Evolutionary conservation across 2,797 vertebrate genomes (phyloP).

Genomic region (Rhinophrynus dorsalis): DNA sequence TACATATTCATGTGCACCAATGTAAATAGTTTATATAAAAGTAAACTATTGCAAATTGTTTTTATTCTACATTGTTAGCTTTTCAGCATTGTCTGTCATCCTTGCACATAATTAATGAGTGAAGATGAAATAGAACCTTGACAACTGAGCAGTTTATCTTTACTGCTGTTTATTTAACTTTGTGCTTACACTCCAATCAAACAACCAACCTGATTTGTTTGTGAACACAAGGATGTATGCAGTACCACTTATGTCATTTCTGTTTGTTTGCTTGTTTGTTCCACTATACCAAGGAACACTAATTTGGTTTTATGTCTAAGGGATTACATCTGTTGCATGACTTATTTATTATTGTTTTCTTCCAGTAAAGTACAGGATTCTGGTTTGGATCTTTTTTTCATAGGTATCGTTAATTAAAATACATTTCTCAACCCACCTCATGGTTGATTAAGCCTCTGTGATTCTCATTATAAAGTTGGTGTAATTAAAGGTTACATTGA

Average conservation of each 20-base stretch:
- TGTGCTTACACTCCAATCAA: constrained; percentile 61
- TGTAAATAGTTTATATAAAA: constrained; percentile 70
- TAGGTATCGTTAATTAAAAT: constrained; percentile 49
- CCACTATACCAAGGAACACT: constrained; percentile 45
- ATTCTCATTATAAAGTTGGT: constrained; percentile 24
- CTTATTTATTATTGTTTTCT: constrained; percentile 34
- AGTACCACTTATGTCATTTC: constrained; percentile 40
- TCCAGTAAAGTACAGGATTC: constrained; percentile 17
- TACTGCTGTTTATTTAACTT: constrained; percentile 61
- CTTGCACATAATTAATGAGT: constrained; percentile 64
- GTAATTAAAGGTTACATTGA: constrained; percentile 37
- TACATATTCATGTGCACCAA: constrained; percentile 73
- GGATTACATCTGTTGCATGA: constrained; percentile 22
- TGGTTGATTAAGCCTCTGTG: background rate
- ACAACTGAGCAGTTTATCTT: constrained; percentile 57
- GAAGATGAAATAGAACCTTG: constrained; percentile 56
- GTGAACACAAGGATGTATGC: constrained; percentile 35
- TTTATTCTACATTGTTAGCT: constrained; percentile 63
- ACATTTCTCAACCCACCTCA: constrained; percentile 29
- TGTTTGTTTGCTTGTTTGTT: constrained; percentile 50
- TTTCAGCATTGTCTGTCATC: constrained; percentile 62
- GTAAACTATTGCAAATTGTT: constrained; percentile 64
- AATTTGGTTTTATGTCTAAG: constrained; percentile 52
- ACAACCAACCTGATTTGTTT: constrained; percentile 56
- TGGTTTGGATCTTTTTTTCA: constrained; percentile 30